Base-by-base conservation (phyloP, 2,113 vertebrate genomes). In the Tretioscincus oriximinensis region DNA sequence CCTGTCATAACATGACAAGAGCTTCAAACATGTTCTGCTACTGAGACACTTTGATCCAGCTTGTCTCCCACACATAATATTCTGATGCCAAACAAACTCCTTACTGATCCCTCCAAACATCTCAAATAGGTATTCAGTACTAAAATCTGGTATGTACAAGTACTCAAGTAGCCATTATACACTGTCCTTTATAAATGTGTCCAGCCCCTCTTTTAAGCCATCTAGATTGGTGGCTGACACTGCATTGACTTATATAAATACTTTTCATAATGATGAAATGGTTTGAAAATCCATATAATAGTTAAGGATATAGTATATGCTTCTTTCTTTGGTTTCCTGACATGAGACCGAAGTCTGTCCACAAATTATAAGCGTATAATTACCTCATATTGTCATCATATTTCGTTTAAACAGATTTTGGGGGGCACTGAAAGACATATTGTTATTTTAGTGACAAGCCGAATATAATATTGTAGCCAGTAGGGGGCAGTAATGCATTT, bases 401-500 rank as follows among this genome's bases (percentile, higher is more conserved):
- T 10, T 70, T n/a, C 0, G 0, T 79, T 81, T 73, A 26, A 85
- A 74, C 49, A 75, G 82, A 70, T 31, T 18, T 14, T 20, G 16
- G 51, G 63, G 61, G 54, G n/a, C 9, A 7, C 73, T 21, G 45
- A 41, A 72, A 77, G 9, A 5, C 9, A 67, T 9, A 12, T 68
- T 4, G 9, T 81, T 20, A 74, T 21, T 54, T 65, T 67, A 29
- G 7, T 73, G n/a, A 11, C 16, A 26, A 20, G 29, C 26, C 31
- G n/a, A 54, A 6, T 35, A 0, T 35, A 64, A 22, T 18, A 68
- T 21, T 69, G 0, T 4, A 29, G 29, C 88, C 91, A 85, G 78
- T 61, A 89, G 90, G 88, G 92, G 87, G 91, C 91, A 90, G 84
- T 31, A 85, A 66, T 58, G 86, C 71, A 72, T 88, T 54, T 5